Conservation (phyloP, 2,888 invertebrate genomes). For the Lepidonotus clava region DNA sequence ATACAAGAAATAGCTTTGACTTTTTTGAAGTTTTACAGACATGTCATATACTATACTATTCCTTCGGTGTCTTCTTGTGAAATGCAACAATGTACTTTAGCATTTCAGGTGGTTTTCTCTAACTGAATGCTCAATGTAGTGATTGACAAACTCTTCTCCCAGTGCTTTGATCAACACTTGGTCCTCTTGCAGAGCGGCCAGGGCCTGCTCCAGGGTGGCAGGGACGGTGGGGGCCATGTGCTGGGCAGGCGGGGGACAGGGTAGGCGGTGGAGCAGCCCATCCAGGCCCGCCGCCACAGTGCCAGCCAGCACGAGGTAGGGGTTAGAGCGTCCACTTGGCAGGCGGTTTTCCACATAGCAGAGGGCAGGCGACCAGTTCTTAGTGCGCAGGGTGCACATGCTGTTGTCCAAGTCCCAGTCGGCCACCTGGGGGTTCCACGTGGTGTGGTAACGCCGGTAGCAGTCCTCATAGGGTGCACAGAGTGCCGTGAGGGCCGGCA, state of each 20-base stretch:
- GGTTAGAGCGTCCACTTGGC: conserved; percentile 60
- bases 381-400: conserved; percentile 56
- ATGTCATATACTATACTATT: too few species aligned
- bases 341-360: conserved; percentile 64
- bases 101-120: too few species aligned
- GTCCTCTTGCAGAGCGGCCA: conserved; percentile 59
- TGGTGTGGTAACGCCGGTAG: conserved; percentile 60
- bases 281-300: conserved; percentile 64
- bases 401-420: conserved; percentile 65
- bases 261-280: conserved; percentile 58
- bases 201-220: conserved; percentile 59
- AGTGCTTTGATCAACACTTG: conserved; percentile 58
- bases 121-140: too few species aligned
- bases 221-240: conserved; percentile 52
- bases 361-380: conserved; percentile 16
- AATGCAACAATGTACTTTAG: too few species aligned
- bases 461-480: conserved; percentile 66
- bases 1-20: too few species aligned
- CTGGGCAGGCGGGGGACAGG: not conserved
- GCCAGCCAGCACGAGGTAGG: conserved; percentile 64
- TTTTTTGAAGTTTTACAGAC: too few species aligned
- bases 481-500: conserved; percentile 62
- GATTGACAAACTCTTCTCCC: conserved; percentile 61
- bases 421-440: conserved; percentile 55
- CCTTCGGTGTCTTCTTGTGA: too few species aligned